Conservation (phyloP, 2,797 vertebrate genomes). For the Acropternis orthonyx region DNA sequence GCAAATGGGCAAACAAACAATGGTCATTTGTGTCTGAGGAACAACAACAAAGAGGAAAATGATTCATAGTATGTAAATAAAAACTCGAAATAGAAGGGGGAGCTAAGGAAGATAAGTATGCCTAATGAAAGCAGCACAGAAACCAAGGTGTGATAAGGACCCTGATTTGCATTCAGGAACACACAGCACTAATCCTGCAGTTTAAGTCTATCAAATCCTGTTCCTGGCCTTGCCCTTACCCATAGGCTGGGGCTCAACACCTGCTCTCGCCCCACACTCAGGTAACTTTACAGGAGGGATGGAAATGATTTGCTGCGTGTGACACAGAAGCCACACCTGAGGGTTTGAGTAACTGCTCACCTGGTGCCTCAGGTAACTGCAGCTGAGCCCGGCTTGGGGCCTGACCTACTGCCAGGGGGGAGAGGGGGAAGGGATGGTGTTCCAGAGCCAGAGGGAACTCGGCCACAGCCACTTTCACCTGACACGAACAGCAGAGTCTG, state of each 20-base stretch:
- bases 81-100: neutral
- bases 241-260: fast-evolving
- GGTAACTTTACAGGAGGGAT: neutral
- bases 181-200: neutral
- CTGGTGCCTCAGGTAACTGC: fast-evolving
- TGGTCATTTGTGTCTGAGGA: neutral
- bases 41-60: neutral
- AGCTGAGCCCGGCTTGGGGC: fast-evolving
- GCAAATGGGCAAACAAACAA: neutral
- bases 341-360: fast-evolving
- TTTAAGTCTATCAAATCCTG: neutral
- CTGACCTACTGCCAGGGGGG: fast-evolving
- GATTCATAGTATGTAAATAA: neutral
- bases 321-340: fast-evolving
- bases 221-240: neutral
- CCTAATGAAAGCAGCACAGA: no score
- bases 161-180: neutral
- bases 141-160: neutral
- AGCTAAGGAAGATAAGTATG: neutral
- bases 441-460: fast-evolving
- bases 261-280: neutral
- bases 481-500: fast-evolving
- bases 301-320: neutral
- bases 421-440: fast-evolving
- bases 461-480: fast-evolving